Evolutionary conservation across 2,888 invertebrate species (phyloP).

Genomic region (Nomada hirtipes): DNA sequence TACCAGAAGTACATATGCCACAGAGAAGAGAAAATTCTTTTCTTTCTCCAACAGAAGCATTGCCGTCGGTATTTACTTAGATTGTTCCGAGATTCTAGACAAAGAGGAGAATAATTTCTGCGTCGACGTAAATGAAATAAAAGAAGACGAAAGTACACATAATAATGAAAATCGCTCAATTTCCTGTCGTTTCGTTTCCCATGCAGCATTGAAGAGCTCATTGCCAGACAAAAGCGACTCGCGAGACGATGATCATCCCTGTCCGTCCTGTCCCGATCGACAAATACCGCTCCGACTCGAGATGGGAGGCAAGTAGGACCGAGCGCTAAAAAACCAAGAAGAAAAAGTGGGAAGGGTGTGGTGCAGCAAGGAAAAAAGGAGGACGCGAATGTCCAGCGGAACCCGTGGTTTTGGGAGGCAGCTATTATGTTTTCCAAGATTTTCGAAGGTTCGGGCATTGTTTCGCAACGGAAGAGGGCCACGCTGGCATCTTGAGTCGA

Average conservation of each 20-base stretch:
- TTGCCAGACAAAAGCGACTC: constrained; percentile 34
- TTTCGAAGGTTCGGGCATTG: constrained; percentile 49
- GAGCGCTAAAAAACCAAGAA: background rate
- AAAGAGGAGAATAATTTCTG: constrained; percentile 29
- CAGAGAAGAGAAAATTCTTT: no score
- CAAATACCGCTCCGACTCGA: constrained; percentile 21
- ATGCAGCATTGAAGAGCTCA: constrained; percentile 44
- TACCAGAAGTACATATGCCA: no score
- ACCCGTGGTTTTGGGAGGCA: constrained; percentile 25
- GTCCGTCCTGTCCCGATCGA: constrained; percentile 25
- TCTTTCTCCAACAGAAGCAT: background rate
- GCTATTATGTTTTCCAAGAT: constrained; percentile 42
- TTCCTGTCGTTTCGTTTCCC: constrained; percentile 29
- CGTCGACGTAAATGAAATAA: constrained; percentile 27
- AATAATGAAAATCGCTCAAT: constrained; percentile 46
- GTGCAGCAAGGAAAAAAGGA: background rate
- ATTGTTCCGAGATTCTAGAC: constrained; percentile 13
- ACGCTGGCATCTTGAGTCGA: constrained; percentile 41
- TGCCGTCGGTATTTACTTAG: constrained; percentile 4
- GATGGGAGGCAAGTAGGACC: background rate
- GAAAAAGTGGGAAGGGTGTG: background rate
- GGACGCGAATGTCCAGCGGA: constrained; percentile 10
- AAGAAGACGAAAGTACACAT: constrained; percentile 25
- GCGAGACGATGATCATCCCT: constrained; percentile 32
- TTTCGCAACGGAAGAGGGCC: constrained; percentile 32